These are phyloP conservation scores for Trichonephila clavata DNA, from an alignment of 1,140 invertebrate genomes.

Conservation along the genomic window DNA sequence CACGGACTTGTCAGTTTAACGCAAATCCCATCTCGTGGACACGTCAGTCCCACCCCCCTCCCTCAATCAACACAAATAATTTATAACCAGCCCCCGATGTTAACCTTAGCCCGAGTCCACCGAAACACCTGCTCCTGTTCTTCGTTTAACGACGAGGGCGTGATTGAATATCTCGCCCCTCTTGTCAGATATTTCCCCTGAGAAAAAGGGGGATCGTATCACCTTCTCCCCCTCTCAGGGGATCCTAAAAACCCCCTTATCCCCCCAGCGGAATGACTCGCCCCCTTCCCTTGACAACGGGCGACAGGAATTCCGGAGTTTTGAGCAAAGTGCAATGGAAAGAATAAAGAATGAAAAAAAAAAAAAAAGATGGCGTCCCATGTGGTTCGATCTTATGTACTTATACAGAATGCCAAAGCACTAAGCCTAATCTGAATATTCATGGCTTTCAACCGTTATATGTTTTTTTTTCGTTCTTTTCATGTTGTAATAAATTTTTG, in stretches of 20 bases:
- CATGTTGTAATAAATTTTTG: conserved; percentile 65
- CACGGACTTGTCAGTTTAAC: conserved; percentile 63
- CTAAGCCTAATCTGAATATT: conserved; percentile 66
- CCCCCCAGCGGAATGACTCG: conserved; percentile 25
- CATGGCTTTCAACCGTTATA: conserved; percentile 31
- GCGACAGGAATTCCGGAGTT: conserved; percentile 50
- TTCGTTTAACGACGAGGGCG: conserved; percentile 61
- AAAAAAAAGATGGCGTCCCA: conserved; percentile 29
- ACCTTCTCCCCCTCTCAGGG: conserved; percentile 12
- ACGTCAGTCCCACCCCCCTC: conserved; percentile 26
- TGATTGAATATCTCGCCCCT: conserved; percentile 42
- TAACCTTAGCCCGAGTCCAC: conserved; percentile 35
- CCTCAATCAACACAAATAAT: conserved; percentile 44
- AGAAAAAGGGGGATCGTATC: conserved; percentile 41
- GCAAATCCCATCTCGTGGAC: conserved; percentile 25
- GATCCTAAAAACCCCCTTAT: neutral
- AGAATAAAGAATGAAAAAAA: neutral
- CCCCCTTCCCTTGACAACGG: neutral
- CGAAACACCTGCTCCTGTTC: conserved; percentile 67
- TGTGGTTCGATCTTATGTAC: conserved; percentile 46
- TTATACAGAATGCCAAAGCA: conserved; percentile 48
- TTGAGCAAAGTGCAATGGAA: conserved; percentile 27
- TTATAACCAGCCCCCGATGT: conserved; percentile 45
- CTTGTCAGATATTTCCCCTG: conserved; percentile 58
- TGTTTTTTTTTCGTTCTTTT: conserved; percentile 19